phyloP scores from a whole-genome alignment of 1,140 invertebrate genomes.

The Cheumatopsyche charites region DNA sequence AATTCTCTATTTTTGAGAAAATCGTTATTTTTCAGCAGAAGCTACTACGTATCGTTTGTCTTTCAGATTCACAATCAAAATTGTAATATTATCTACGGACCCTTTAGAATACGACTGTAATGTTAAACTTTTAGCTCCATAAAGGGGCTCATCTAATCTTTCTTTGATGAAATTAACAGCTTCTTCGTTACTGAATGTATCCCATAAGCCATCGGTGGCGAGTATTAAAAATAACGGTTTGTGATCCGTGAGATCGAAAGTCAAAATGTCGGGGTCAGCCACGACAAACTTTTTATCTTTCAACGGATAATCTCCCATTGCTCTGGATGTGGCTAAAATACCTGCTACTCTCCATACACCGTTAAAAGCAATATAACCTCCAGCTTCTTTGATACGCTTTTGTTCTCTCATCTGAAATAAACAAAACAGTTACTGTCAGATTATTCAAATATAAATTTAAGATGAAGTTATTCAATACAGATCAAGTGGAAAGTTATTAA shows the following conservation, averaged over 20 bases:
- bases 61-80: slow-evolving; percentile 87
- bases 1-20: not conserved
- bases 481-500: too few species aligned
- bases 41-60: slow-evolving; percentile 57
- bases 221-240: slow-evolving; percentile 89
- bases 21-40: slow-evolving; percentile 18
- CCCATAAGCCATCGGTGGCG: slow-evolving; percentile 96
- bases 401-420: slow-evolving; percentile 76
- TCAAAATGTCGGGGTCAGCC: slow-evolving; percentile 93
- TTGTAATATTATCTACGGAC: slow-evolving; percentile 95
- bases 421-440: not conserved
- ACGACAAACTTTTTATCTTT: slow-evolving; percentile 94
- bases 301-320: slow-evolving; percentile 92
- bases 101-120: slow-evolving; percentile 90
- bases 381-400: slow-evolving; percentile 88
- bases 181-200: slow-evolving; percentile 93
- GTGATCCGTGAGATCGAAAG: slow-evolving; percentile 86
- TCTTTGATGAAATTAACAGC: slow-evolving; percentile 86
- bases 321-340: slow-evolving; percentile 92
- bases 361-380: slow-evolving; percentile 92
- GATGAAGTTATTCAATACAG: too few species aligned
- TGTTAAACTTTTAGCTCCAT: slow-evolving; percentile 87
- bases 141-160: slow-evolving; percentile 81
- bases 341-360: slow-evolving; percentile 97
- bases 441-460: not conserved